These are phyloP conservation scores for Nymphalis io DNA, from an alignment of 1,140 invertebrate genomes.

Conservation along the genomic window DNA sequence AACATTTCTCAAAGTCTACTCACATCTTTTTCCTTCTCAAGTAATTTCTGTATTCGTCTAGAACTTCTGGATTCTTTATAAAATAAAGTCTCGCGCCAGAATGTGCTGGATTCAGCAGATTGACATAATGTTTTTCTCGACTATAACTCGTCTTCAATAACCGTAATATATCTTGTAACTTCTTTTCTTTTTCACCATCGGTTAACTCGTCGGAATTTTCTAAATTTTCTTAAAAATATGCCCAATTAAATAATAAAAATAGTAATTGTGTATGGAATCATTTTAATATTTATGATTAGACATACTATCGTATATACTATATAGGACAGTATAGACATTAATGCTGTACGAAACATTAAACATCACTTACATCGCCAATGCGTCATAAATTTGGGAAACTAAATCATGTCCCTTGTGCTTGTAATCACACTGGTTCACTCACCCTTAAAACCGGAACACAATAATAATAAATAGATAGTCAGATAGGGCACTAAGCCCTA, in stretches of 20 bases:
- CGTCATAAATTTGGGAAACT: no score
- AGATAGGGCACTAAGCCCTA: no score
- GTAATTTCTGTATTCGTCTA: constrained; percentile 34
- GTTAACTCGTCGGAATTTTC: background rate
- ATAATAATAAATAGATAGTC: no score
- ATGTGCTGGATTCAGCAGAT: background rate
- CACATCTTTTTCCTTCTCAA: constrained; percentile 23
- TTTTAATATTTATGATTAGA: background rate
- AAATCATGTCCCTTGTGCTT: no score
- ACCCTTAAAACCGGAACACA: no score
- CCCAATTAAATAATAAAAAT: background rate
- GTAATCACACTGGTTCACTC: no score
- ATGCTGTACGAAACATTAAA: no score
- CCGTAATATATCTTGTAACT: constrained; percentile 23
- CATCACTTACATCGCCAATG: no score
- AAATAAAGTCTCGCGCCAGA: constrained; percentile 28
- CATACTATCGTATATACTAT: no score
- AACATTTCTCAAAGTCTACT: background rate
- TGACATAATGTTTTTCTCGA: background rate
- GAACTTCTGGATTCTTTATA: constrained; percentile 34
- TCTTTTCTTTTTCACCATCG: constrained; percentile 23
- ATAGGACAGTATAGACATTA: no score
- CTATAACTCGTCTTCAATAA: constrained; percentile 33
- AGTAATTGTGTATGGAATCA: background rate
- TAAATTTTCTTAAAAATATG: background rate